These are phyloP conservation scores for Cylindroiulus punctatus DNA, from an alignment of 2,888 invertebrate species.

Conservation along the genomic window DNA sequence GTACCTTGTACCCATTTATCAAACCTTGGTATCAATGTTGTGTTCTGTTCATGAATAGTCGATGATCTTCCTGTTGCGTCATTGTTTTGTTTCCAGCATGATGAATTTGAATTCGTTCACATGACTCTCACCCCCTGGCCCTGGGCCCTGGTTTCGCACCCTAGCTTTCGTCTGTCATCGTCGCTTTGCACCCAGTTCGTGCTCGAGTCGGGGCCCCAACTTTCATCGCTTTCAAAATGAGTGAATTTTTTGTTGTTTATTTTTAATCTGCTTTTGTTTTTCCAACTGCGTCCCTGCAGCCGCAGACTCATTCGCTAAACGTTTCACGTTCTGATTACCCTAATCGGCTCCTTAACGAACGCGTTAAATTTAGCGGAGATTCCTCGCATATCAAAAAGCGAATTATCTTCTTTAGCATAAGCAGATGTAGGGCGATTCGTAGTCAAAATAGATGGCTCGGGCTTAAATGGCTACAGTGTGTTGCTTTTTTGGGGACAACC, in stretches of 20 bases:
- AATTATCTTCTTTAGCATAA: slow-evolving; percentile 1
- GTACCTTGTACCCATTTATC: too few species aligned
- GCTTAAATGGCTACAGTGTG: too few species aligned
- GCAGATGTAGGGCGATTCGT: not conserved
- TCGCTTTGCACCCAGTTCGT: not conserved
- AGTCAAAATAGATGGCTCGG: not conserved
- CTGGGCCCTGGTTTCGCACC: not conserved
- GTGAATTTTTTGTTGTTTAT: not conserved
- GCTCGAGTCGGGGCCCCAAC: not conserved
- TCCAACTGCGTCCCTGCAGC: not conserved
- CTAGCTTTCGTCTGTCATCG: not conserved
- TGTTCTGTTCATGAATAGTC: too few species aligned
- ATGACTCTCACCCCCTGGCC: not conserved
- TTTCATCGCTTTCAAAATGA: not conserved
- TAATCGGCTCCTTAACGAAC: slow-evolving; percentile 24
- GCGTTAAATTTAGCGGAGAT: not conserved
- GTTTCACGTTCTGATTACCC: slow-evolving; percentile 38
- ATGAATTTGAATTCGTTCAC: not conserved
- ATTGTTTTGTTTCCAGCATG: too few species aligned
- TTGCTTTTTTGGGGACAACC: too few species aligned
- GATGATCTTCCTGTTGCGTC: too few species aligned
- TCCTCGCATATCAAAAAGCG: slow-evolving; percentile 8
- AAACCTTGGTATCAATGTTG: too few species aligned
- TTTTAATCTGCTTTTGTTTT: slow-evolving; percentile 19
- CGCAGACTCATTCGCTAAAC: slow-evolving; percentile 28